Conservation (phyloP, 2,113 vertebrate genomes). For the Dolichallabes microphthalmus region DNA sequence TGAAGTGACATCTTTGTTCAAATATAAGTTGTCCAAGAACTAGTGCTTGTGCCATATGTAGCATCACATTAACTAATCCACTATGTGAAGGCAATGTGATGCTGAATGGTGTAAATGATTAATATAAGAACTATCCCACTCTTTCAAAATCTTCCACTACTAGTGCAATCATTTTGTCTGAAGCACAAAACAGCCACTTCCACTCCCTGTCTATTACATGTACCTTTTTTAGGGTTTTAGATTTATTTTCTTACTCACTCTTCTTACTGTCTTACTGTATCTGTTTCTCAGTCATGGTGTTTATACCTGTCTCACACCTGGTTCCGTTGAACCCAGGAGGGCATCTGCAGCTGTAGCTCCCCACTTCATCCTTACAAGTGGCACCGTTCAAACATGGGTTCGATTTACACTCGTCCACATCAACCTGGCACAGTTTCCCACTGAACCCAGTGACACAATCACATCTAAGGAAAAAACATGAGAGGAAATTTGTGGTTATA, state of each 20-base stretch:
- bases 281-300: constrained; percentile 56
- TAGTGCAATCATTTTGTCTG: background rate
- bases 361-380: constrained; percentile 86
- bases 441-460: constrained; percentile 84
- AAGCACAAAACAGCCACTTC: background rate
- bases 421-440: constrained; percentile 81
- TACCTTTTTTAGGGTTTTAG: background rate
- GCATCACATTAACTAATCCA: background rate
- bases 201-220: background rate
- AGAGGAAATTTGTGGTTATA: background rate
- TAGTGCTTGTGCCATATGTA: background rate
- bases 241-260: background rate
- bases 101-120: background rate
- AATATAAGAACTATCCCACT: background rate
- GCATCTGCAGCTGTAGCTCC: constrained; percentile 88
- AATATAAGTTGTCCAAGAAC: background rate
- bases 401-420: constrained; percentile 89
- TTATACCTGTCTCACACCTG: constrained; percentile 99
- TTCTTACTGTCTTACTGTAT: background rate
- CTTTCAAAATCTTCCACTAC: background rate
- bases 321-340: constrained; percentile 96
- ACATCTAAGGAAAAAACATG: constrained; percentile 74
- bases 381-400: constrained; percentile 90
- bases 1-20: background rate
- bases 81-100: background rate